phyloP scores from a whole-genome alignment of 1,140 invertebrate species.

The Drosophila tristis region DNA sequence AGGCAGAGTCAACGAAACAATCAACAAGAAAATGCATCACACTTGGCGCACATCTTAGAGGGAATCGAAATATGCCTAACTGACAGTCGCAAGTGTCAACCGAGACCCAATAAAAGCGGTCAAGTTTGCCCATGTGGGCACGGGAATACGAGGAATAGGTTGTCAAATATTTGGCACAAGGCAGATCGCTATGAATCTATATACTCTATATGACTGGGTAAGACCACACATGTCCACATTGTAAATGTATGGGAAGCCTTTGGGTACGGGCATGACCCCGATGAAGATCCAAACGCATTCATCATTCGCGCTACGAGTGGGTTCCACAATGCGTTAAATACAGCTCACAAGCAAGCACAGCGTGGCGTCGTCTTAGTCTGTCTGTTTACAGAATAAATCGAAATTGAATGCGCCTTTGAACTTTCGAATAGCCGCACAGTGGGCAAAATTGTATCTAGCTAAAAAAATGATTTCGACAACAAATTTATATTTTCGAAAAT shows the following conservation, averaged over 20 bases:
- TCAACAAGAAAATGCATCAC: slow-evolving; percentile 27
- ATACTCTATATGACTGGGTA: slow-evolving; percentile 81
- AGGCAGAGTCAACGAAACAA: slow-evolving; percentile 33
- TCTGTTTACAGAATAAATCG: slow-evolving; percentile 69
- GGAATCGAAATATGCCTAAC: slow-evolving; percentile 33
- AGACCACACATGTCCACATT: slow-evolving; percentile 1
- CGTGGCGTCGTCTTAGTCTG: slow-evolving; percentile 13
- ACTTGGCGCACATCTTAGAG: slow-evolving; percentile 9
- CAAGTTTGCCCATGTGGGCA: slow-evolving; percentile 22
- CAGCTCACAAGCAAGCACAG: slow-evolving; percentile 26
- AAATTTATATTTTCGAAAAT: too few relatives aligned
- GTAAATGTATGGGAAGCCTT: background rate
- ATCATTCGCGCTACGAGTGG: slow-evolving; percentile 14
- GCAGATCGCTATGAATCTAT: slow-evolving; percentile 71
- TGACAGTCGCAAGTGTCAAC: slow-evolving; percentile 69
- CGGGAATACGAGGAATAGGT: slow-evolving; percentile 32
- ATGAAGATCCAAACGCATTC: slow-evolving; percentile 14
- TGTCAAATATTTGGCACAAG: slow-evolving; percentile 49
- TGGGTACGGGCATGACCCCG: slow-evolving; percentile 23
- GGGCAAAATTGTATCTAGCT: slow-evolving; percentile 10
- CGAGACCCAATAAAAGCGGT: slow-evolving; percentile 18
- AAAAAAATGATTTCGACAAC: too few relatives aligned
- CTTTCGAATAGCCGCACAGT: slow-evolving; percentile 41
- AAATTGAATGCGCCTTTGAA: slow-evolving; percentile 67
- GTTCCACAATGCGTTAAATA: slow-evolving; percentile 1